phyloP scores from a whole-genome alignment of 2,888 invertebrate species.

The Cynaeus angustus region DNA sequence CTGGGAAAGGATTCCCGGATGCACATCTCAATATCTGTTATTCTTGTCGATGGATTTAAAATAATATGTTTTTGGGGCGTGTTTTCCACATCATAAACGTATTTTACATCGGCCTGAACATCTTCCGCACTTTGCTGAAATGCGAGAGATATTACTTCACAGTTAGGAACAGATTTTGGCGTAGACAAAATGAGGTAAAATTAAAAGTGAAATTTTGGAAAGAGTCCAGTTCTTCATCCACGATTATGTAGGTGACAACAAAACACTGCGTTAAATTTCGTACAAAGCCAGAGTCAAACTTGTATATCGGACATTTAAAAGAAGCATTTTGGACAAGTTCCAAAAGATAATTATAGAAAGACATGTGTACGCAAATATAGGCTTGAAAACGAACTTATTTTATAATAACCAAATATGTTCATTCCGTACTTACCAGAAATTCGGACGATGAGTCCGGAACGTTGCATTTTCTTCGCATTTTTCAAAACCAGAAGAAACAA shows the following conservation, averaged over 20 bases:
- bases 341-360: constrained; percentile 67
- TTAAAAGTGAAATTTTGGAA: constrained; percentile 19
- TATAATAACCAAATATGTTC: constrained; percentile 50
- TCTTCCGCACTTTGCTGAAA: constrained; percentile 29
- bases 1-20: constrained; percentile 22
- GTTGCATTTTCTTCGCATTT: constrained; percentile 44
- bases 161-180: constrained; percentile 1
- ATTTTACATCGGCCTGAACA: constrained; percentile 27
- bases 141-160: constrained; percentile 6
- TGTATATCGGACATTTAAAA: constrained; percentile 56
- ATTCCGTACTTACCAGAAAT: constrained; percentile 59
- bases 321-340: constrained; percentile 53
- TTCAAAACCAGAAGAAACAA: constrained; percentile 22
- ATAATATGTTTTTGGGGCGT: constrained; percentile 19
- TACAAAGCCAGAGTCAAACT: constrained; percentile 33
- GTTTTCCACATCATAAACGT: constrained; percentile 35
- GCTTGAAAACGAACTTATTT: constrained; percentile 52
- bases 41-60: constrained; percentile 29
- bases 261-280: constrained; percentile 22
- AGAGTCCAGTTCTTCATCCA: constrained; percentile 12
- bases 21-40: constrained; percentile 27
- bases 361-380: constrained; percentile 62
- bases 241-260: constrained; percentile 28
- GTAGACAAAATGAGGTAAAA: neutral
- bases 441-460: constrained; percentile 22